Evolutionary conservation across 2,113 vertebrate species (phyloP), one percentile per base, ranked within the genome.

Genomic region (Halichoerus grypus): DNA sequence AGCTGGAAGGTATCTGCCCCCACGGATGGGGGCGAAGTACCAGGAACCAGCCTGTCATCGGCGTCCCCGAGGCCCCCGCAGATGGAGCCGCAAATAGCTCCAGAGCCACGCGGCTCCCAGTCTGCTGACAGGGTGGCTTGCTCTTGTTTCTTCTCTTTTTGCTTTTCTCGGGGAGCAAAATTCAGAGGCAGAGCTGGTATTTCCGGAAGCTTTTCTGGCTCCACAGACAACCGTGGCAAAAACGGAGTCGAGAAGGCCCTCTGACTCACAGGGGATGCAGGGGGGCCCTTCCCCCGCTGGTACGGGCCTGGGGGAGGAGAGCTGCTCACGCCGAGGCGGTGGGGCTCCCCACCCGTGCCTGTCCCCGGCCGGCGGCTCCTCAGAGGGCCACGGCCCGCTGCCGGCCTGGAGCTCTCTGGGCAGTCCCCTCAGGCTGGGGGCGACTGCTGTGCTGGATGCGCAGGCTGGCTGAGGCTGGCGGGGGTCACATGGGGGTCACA

Each of bases 41-140:
- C 21, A 51, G 79, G 92, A 95, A 39, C 92, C 7, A 21, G 95
- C 79, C 79, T 95, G 94, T 97, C 94, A 90, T 49, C 85, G 76
- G 91, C 4, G 26, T 90, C 94, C 97, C 91, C 0, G 5, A 88
- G 87, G 80, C 90, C 93, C 97, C 98, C 90, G 65, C 97, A 98
- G 88, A 74, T 39, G 0, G 19, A 24, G 93, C 84, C 65, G 51
- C 94, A 98, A 98, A 97, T 97, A 98, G 97, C 98, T 97, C 76
- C 83, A 49, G 92, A 94, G 96, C 98, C 94, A 98, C 97, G 63
- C 92, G 0, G 87, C 87, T 95, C 93, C 95, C 55, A 22, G 97
- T 11, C 89, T 85, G 91, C 96, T 95, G 95, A 89, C 71, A 69
- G 71, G 77, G 87, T 67, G 88, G 74, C 67, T 83, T 24, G 63